Conservation (phyloP, 1,140 invertebrate genomes). For the Nebria ingens region DNA sequence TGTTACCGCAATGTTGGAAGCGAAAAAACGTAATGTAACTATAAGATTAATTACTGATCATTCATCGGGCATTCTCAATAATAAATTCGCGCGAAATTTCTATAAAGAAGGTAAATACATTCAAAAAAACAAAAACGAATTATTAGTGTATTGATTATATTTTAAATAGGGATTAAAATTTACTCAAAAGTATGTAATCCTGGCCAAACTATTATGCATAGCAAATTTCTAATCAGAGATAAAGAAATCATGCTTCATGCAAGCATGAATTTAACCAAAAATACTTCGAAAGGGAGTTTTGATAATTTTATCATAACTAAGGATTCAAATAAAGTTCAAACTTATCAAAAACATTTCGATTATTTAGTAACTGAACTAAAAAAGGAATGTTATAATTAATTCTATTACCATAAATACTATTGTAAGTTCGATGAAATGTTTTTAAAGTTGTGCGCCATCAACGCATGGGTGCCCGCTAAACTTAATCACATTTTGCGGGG, state of each 20-base stretch:
- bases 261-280: background rate
- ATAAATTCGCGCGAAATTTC: background rate
- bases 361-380: no score
- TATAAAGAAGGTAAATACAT: background rate
- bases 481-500: no score
- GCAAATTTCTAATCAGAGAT: background rate
- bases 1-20: background rate
- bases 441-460: no score
- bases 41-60: background rate
- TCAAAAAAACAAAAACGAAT: background rate
- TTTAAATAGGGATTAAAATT: background rate
- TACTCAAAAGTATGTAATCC: background rate
- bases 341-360: background rate
- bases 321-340: background rate
- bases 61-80: background rate
- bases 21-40: background rate
- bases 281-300: background rate
- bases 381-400: no score
- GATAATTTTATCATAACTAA: background rate
- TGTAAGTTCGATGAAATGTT: no score
- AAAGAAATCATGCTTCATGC: background rate
- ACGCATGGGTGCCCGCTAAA: no score
- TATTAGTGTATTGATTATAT: background rate
- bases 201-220: background rate
- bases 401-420: no score